These are phyloP conservation scores for Pectinophora gossypiella DNA, from an alignment of 1,140 invertebrate genomes.

Conservation along the genomic window DNA sequence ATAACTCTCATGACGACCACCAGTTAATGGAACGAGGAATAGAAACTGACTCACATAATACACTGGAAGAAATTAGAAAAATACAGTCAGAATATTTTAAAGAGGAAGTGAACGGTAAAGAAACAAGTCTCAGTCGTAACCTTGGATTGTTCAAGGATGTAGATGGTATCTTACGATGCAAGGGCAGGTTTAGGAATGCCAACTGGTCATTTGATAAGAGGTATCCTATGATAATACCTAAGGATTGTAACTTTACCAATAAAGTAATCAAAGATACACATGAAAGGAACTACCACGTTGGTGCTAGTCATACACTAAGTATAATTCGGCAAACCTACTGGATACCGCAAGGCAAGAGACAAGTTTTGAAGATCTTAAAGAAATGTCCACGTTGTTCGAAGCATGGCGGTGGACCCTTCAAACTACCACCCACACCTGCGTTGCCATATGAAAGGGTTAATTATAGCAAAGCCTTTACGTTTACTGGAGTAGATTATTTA, in stretches of 20 bases:
- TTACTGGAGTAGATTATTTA: constrained; percentile 8
- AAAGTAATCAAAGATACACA: constrained; percentile 11
- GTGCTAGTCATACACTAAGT: constrained; percentile 17
- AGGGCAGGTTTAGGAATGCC: constrained; percentile 14
- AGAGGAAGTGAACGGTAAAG: constrained; percentile 7
- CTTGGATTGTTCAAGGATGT: constrained; percentile 11
- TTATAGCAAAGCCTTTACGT: constrained; percentile 2
- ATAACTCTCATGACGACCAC: not conserved
- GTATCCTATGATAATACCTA: constrained; percentile 14
- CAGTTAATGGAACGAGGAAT: not conserved
- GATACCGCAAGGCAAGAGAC: constrained; percentile 18
- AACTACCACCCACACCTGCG: constrained; percentile 17
- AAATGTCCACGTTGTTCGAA: constrained; percentile 15
- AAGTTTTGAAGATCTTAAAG: constrained; percentile 14
- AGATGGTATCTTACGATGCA: constrained; percentile 18
- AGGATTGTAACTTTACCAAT: constrained; percentile 6
- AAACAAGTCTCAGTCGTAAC: not conserved
- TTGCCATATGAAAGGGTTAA: constrained; percentile 15
- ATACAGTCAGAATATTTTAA: constrained; percentile 8
- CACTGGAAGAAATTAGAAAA: constrained; percentile 4
- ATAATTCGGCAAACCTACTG: constrained; percentile 20
- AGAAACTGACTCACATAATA: not conserved
- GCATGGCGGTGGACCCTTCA: constrained; percentile 23
- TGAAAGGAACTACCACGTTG: constrained; percentile 19
- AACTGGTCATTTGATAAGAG: constrained; percentile 14